phyloP scores from a whole-genome alignment of 2,888 invertebrate species.

The Macropis europaea region DNA sequence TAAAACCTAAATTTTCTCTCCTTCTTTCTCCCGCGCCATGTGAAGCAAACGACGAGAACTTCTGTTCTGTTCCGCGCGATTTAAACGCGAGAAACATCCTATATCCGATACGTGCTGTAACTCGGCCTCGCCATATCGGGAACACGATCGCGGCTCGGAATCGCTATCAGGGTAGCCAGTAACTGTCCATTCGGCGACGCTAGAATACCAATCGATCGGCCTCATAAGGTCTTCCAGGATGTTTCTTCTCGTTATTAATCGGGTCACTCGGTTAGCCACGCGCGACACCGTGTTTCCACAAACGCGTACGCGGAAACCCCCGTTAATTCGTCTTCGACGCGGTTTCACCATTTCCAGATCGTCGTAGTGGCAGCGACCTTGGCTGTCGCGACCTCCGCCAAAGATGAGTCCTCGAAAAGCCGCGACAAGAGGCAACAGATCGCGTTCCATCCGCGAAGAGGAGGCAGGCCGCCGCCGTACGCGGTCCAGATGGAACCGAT shows the following conservation, averaged over 20 bases:
- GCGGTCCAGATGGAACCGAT: conserved; percentile 91
- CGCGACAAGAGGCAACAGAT: conserved; percentile 76
- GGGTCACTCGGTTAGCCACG: conserved; percentile 73
- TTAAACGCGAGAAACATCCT: conserved; percentile 47
- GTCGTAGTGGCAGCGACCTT: conserved; percentile 56
- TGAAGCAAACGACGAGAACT: conserved; percentile 16
- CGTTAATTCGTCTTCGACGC: background rate
- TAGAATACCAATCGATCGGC: conserved; percentile 73
- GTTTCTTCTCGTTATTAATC: conserved; percentile 72
- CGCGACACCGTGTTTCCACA: conserved; percentile 41
- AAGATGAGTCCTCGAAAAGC: conserved; percentile 65
- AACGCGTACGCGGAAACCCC: conserved; percentile 14
- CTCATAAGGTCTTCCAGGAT: conserved; percentile 68
- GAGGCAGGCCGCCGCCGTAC: conserved; percentile 84
- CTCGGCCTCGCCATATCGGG: conserved; percentile 66
- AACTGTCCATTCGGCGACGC: conserved; percentile 65
- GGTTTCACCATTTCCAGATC: conserved; percentile 62
- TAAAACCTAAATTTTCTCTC: conserved; percentile 62
- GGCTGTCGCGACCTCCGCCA: conserved; percentile 57
- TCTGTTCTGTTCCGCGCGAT: conserved; percentile 25
- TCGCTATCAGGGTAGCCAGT: conserved; percentile 69
- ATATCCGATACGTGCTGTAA: conserved; percentile 45
- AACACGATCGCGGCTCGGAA: conserved; percentile 64
- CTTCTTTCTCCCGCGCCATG: conserved; percentile 35
- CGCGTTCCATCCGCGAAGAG: conserved; percentile 69